phyloP scores from a whole-genome alignment of 2,113 vertebrate genomes.

The Paracanthobrama guichenoti region DNA sequence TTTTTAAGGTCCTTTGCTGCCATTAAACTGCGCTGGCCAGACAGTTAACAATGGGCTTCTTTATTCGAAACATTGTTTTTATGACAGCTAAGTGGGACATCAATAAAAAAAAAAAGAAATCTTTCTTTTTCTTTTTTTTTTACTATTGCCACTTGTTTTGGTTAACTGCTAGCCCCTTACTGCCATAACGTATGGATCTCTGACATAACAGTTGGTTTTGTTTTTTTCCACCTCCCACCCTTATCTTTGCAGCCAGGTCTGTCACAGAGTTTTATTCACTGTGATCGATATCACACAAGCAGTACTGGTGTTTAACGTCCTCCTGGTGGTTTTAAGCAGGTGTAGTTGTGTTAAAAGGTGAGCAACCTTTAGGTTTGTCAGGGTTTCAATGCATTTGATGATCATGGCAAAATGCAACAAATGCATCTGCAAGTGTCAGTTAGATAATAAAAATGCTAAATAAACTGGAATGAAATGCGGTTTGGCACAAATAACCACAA shows the following conservation, averaged over 20 bases:
- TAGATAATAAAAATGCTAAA: slow-evolving; percentile 58
- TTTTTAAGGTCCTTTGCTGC: slow-evolving; percentile 55
- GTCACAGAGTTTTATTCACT: slow-evolving; percentile 44
- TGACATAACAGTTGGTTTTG: slow-evolving; percentile 53
- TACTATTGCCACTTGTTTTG: not conserved
- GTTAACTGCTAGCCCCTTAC: slow-evolving; percentile 29
- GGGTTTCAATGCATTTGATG: slow-evolving; percentile 63
- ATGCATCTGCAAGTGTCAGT: slow-evolving; percentile 62
- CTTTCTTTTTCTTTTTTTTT: not conserved
- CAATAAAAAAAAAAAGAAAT: not conserved
- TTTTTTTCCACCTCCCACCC: slow-evolving; percentile 54
- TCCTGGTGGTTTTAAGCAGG: slow-evolving; percentile 73
- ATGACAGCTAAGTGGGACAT: not conserved
- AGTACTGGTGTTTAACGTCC: slow-evolving; percentile 69
- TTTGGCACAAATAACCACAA: slow-evolving; percentile 59
- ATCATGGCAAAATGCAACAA: slow-evolving; percentile 55
- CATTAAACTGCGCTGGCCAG: slow-evolving; percentile 13
- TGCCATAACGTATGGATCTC: slow-evolving; percentile 30
- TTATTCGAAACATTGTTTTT: not conserved
- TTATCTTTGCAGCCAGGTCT: slow-evolving; percentile 56
- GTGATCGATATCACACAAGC: slow-evolving; percentile 64
- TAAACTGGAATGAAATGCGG: slow-evolving; percentile 56
- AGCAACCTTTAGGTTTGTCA: slow-evolving; percentile 31
- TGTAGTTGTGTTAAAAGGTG: slow-evolving; percentile 62
- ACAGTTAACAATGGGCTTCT: not conserved